These are phyloP conservation scores for Nematostella vectensis DNA, from an alignment of 92 coral and sea anemone genomes.

Conservation along the genomic window DNA sequence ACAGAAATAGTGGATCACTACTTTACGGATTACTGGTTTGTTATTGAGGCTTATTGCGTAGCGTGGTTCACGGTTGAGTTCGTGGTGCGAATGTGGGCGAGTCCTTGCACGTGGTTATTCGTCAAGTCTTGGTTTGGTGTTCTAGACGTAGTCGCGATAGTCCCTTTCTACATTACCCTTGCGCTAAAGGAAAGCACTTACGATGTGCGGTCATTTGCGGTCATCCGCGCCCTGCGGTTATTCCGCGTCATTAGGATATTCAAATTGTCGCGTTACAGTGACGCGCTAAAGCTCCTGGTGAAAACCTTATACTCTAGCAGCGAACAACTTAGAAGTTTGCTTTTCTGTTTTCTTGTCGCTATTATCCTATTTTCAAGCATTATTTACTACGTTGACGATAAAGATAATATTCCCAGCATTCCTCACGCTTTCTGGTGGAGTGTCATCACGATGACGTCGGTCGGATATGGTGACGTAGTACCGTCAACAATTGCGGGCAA, in stretches of 20 bases:
- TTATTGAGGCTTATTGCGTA: slow-evolving; percentile 56
- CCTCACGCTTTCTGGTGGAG: slow-evolving; percentile 98
- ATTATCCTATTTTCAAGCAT: slow-evolving; percentile 88
- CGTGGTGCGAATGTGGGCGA: slow-evolving; percentile 48
- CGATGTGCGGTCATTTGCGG: slow-evolving; percentile 76
- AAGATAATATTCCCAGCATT: slow-evolving; percentile 61
- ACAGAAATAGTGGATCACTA: background rate
- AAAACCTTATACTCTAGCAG: slow-evolving; percentile 65
- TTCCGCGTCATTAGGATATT: slow-evolving; percentile 86
- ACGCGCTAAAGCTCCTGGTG: slow-evolving; percentile 56
- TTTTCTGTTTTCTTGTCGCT: slow-evolving; percentile 47
- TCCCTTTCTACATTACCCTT: slow-evolving; percentile 71
- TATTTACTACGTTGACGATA: slow-evolving; percentile 62
- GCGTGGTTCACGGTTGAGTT: slow-evolving; percentile 82
- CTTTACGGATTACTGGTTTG: slow-evolving; percentile 53
- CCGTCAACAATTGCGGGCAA: slow-evolving; percentile 70
- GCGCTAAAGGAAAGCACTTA: slow-evolving; percentile 38
- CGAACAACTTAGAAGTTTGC: slow-evolving; percentile 67
- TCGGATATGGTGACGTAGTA: slow-evolving; percentile 87
- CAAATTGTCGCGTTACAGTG: slow-evolving; percentile 87
- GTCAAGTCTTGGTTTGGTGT: slow-evolving; percentile 67
- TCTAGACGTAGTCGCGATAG: slow-evolving; percentile 65
- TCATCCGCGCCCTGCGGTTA: slow-evolving; percentile 74
- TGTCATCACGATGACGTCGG: slow-evolving; percentile 92
- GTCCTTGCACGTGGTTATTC: slow-evolving; percentile 46